Conservation (phyloP, 2,888 invertebrate genomes). For the Drosophila kanekoi region DNA sequence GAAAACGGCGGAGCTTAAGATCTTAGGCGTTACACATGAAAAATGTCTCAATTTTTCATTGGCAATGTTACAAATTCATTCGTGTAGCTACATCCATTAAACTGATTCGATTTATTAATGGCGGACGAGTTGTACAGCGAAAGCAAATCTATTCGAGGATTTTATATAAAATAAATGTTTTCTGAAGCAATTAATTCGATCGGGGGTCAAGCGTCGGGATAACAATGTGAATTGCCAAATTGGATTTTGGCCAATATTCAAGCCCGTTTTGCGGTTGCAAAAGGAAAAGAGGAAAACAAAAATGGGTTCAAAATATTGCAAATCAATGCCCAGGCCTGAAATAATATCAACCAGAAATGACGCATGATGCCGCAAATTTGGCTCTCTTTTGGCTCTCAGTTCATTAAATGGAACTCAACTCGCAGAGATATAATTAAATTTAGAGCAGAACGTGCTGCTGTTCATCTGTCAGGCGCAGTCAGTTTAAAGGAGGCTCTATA, state of each 20-base stretch:
- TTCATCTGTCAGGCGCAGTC: conserved; percentile 14
- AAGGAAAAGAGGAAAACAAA: background rate
- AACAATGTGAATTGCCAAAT: conserved; percentile 6
- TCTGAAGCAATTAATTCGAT: conserved; percentile 6
- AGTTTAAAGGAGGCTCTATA: conserved; percentile 32
- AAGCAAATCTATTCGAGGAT: background rate
- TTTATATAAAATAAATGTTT: background rate
- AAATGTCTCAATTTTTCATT: conserved; percentile 41
- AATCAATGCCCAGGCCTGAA: conserved; percentile 8
- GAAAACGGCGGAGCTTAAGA: conserved; percentile 15
- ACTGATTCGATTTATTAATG: conserved; percentile 42
- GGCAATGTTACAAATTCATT: conserved; percentile 7
- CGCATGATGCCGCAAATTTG: background rate
- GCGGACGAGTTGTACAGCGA: background rate
- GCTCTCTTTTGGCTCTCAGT: background rate
- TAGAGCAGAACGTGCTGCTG: conserved; percentile 9
- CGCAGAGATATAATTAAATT: conserved; percentile 24
- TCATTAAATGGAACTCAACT: conserved; percentile 7
- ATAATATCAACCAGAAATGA: conserved; percentile 3
- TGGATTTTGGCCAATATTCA: conserved; percentile 2
- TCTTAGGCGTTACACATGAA: conserved; percentile 19
- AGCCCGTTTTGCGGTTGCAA: background rate
- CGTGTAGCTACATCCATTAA: background rate
- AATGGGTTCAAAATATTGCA: conserved; percentile 16
- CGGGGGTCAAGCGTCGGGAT: background rate